Evolutionary conservation across 2,888 invertebrate species (phyloP), one percentile per base, ranked within the genome.

Genomic region (Sabellastarte sp.): DNA sequence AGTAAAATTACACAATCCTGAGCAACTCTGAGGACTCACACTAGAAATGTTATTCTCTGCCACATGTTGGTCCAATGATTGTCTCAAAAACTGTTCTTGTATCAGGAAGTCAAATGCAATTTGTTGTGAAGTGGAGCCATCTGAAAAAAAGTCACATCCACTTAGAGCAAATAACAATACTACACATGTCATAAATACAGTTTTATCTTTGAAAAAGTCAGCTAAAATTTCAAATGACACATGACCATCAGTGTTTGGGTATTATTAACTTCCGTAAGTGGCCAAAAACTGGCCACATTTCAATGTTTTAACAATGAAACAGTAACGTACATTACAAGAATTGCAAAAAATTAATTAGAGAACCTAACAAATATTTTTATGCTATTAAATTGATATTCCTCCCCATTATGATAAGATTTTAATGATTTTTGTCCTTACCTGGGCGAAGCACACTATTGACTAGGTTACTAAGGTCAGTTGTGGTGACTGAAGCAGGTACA

Each of bases 101-200:
- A 93, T 89, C 60, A 96, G 85, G 80, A 95, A 95, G 84, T 96
- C 95, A 86, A 96, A 96, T 68, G 92, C 90, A 50, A 89, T 84
- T 10, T 63, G 51, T 30, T 57, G 30, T 2, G 55, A 57, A 30
- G 53, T 63, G 50, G 59, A 70, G 63, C 61, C 3, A 59, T 56
- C 55, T 59, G 50, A 50, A 41, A 57, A n/a, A n/a, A n/a, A n/a
- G n/a, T n/a, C n/a, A n/a, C n/a, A n/a, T n/a, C n/a, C 31, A 24
- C 33, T 69, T 76, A 73, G 61, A 57, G 61, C 32, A 59, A 41
- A 32, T 30, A 58, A 61, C 5, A 57, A 50, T n/a, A 26, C 50
- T 29, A 10, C 24, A 57, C 3, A 58, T 33, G 5, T 24, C 4
- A 33, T 58, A 50, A 3, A 50, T 29, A n/a, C 59, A 59, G 4